Percentiles rank a stretch among this genome's conserved stretches.
Evolutionary conservation across 2,888 invertebrate species (phyloP).

Genomic region (Physocephala rufipes): DNA sequence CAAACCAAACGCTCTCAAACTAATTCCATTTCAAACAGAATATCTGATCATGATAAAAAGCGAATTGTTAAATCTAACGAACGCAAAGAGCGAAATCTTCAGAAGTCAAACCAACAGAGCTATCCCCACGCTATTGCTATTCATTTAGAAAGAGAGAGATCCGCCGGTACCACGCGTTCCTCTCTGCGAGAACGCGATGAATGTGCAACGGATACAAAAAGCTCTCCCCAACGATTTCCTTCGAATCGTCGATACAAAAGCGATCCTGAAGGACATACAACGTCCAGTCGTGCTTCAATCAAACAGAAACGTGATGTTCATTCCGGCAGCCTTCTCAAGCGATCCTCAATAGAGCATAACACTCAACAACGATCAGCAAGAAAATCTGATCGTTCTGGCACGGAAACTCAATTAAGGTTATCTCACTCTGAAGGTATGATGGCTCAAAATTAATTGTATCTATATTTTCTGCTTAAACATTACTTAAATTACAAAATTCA

Average conservation of each 20-base stretch:
- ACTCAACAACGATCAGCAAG: constrained; percentile 45
- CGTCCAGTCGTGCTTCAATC: constrained; percentile 31
- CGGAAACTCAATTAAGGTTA: constrained; percentile 48
- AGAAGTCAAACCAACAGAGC: constrained; percentile 25
- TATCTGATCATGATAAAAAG: constrained; percentile 41
- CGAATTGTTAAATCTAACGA: constrained; percentile 42
- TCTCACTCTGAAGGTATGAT: constrained; percentile 50
- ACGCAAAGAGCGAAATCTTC: constrained; percentile 36
- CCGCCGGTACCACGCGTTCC: constrained; percentile 53
- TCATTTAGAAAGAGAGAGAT: constrained; percentile 32
- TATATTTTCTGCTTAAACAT: no score
- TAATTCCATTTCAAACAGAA: constrained; percentile 39
- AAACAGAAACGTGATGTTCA: constrained; percentile 38
- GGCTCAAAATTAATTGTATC: neutral
- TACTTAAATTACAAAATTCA: neutral
- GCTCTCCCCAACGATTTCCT: constrained; percentile 41
- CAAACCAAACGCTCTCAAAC: constrained; percentile 52
- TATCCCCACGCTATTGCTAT: neutral
- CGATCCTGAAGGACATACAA: constrained; percentile 37
- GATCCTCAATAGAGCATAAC: constrained; percentile 48
- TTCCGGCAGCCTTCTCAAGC: constrained; percentile 47
- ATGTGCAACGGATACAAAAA: constrained; percentile 47
- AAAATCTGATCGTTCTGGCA: constrained; percentile 47
- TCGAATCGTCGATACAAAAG: constrained; percentile 40
- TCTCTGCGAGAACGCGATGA: constrained; percentile 52